Evolutionary conservation across 30 jellyfish, hydroid and myxozoan genomes (phyloP), one percentile per base, ranked within the genome.

Genomic region (Aurelia coerulea): DNA sequence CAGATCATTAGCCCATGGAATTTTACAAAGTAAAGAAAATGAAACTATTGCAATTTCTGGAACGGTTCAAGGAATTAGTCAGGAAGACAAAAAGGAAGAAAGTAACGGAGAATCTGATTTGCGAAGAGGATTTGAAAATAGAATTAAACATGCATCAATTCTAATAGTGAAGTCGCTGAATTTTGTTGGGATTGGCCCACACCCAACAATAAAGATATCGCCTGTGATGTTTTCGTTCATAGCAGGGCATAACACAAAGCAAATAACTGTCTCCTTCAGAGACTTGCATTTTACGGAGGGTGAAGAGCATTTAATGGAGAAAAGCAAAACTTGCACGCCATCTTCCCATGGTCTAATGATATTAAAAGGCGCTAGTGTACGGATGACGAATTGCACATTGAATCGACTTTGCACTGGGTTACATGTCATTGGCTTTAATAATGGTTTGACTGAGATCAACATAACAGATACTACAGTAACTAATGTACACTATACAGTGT

Each of bases 321-420:
- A 35, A 14, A 62, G 52, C 73, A 83, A 70, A 42, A 35, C 51
- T 18, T 93, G 98, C 77, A 74, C 53, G 50, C 96, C 98, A 5
- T 65, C 85, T 10, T 76, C 87, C 1, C 53, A 73, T 41, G 99
- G 97, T 12, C 52, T 84, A 15, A 54, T 94, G 16, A 18, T 53
- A 12, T 13, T 79, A 65, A 64, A 39, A 16, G 85, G 81, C 12
- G 97, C 90, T 14, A 65, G 69, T 41, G 18, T 94, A 23, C 33
- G 32, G 68, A 34, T 94, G 15, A 54, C 34, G 18, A 75, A 63
- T 34, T 89, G 97, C 59, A 56, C 62, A 2, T 78, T 94, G 79
- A 23, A 46, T 23, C 33, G 68, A 32, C 62, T 72, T 9, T 94
- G 99, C 68, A 81, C 96, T 1, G 97, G 92, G 14, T 35, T 89